Evolutionary conservation across 2,888 invertebrate genomes (phyloP).

Genomic region (Epinotia nisella): DNA sequence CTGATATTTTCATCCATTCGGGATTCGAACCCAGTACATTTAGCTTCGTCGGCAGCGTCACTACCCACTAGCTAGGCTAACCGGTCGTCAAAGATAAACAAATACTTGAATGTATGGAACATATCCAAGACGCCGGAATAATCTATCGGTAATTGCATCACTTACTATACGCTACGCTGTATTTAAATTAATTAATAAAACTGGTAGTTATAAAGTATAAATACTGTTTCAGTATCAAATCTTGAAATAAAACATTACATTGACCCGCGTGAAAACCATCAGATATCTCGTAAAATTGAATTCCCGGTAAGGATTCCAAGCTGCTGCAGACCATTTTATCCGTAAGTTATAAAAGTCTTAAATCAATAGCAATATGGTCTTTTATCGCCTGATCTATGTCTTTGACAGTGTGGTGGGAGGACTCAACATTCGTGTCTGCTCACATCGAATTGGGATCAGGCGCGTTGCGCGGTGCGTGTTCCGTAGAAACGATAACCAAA

Average conservation of each 20-base stretch:
- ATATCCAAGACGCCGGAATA: too few relatives aligned
- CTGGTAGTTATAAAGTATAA: too few relatives aligned
- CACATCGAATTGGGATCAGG: neutral
- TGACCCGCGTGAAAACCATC: conserved; percentile 1
- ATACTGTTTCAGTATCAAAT: neutral
- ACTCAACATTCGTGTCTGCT: neutral
- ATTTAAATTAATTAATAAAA: too few relatives aligned
- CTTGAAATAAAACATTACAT: neutral
- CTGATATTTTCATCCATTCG: too few relatives aligned
- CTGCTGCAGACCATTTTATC: neutral
- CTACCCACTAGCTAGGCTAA: neutral
- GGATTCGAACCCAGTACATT: neutral
- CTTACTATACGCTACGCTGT: too few relatives aligned
- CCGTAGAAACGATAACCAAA: too few relatives aligned
- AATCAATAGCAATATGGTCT: neutral
- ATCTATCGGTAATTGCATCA: too few relatives aligned
- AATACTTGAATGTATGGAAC: neutral
- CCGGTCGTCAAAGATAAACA: neutral
- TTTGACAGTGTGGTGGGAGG: neutral
- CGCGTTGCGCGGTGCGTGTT: neutral
- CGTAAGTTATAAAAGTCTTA: neutral
- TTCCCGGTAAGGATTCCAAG: conserved; percentile 1
- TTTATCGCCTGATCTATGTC: neutral
- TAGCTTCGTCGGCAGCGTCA: neutral
- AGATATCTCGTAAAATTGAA: conserved; percentile 9